Percentiles rank a stretch among this genome's conserved stretches.
These are phyloP conservation scores for Colostygia pectinataria DNA, from an alignment of 2,888 invertebrate genomes.

Conservation along the genomic window DNA sequence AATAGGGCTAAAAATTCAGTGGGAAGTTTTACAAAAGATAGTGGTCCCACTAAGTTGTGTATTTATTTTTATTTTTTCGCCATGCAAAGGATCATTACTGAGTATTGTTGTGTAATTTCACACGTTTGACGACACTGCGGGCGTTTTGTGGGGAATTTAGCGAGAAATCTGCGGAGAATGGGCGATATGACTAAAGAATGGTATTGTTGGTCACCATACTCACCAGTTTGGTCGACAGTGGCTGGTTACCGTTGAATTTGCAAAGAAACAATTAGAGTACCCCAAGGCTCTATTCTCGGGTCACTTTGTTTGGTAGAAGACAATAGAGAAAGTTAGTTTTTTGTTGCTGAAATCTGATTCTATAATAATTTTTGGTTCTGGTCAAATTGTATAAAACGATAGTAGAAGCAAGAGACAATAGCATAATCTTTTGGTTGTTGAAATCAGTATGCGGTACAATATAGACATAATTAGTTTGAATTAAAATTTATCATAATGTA, in stretches of 20 bases:
- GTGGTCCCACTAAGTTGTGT: slow-evolving; percentile 52
- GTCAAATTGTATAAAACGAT: slow-evolving; percentile 1
- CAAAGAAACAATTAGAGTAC: slow-evolving; percentile 40
- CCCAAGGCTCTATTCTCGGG: slow-evolving; percentile 13
- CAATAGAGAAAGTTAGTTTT: slow-evolving; percentile 15
- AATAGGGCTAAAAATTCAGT: slow-evolving; percentile 41
- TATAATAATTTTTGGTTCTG: slow-evolving; percentile 14
- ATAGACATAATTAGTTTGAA: too few species aligned
- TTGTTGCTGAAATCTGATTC: slow-evolving; percentile 17
- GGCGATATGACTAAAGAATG: slow-evolving; percentile 31
- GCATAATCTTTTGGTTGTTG: neutral
- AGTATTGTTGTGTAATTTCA: slow-evolving; percentile 78
- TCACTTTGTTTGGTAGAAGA: slow-evolving; percentile 17
- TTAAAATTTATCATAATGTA: too few species aligned
- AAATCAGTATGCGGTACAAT: too few species aligned
- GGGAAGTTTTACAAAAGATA: slow-evolving; percentile 29
- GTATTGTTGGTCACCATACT: slow-evolving; percentile 47
- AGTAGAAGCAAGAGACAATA: neutral
- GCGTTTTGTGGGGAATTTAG: slow-evolving; percentile 68
- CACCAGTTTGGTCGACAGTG: slow-evolving; percentile 48
- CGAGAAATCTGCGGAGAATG: slow-evolving; percentile 38
- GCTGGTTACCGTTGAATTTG: slow-evolving; percentile 47
- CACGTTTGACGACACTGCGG: slow-evolving; percentile 78
- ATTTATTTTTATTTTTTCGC: slow-evolving; percentile 72
- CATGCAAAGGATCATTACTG: slow-evolving; percentile 76